These are phyloP conservation scores for Mycetomoellerius zeteki DNA, from an alignment of 1,140 invertebrate species.

Conservation along the genomic window DNA sequence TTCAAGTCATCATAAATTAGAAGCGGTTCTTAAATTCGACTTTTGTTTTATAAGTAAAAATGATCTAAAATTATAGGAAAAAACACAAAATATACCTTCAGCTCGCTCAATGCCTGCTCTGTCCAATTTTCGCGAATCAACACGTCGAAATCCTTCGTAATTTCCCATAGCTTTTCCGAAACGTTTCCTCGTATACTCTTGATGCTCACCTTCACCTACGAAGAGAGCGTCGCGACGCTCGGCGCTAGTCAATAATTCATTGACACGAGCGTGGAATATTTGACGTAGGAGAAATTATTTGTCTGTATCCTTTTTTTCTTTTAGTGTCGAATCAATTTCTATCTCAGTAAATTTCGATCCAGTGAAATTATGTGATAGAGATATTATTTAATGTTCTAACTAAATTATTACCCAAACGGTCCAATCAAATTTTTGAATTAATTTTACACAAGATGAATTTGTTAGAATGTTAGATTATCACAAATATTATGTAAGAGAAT, in stretches of 20 bases:
- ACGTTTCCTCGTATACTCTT: conserved; percentile 91
- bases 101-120: conserved; percentile 87
- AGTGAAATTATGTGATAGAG: not conserved
- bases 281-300: conserved; percentile 39
- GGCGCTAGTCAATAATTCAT: conserved; percentile 37
- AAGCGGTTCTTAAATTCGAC: not conserved
- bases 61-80: not conserved
- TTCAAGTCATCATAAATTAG: not conserved
- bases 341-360: not conserved
- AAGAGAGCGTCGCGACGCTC: conserved; percentile 55
- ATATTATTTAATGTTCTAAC: not conserved
- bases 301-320: conserved; percentile 23
- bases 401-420: too few species aligned
- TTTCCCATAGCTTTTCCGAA: conserved; percentile 93
- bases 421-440: too few species aligned
- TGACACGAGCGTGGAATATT: conserved; percentile 37
- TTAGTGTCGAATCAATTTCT: not conserved
- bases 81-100: conserved; percentile 85
- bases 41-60: not conserved
- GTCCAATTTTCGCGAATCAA: conserved; percentile 93
- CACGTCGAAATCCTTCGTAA: conserved; percentile 90
- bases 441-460: too few species aligned
- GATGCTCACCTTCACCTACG: conserved; percentile 93
- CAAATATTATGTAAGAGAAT: too few species aligned
- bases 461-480: too few species aligned